These are phyloP conservation scores for Rhimphoctona megacephalus DNA, from an alignment of 2,888 invertebrate genomes.

Conservation along the genomic window DNA sequence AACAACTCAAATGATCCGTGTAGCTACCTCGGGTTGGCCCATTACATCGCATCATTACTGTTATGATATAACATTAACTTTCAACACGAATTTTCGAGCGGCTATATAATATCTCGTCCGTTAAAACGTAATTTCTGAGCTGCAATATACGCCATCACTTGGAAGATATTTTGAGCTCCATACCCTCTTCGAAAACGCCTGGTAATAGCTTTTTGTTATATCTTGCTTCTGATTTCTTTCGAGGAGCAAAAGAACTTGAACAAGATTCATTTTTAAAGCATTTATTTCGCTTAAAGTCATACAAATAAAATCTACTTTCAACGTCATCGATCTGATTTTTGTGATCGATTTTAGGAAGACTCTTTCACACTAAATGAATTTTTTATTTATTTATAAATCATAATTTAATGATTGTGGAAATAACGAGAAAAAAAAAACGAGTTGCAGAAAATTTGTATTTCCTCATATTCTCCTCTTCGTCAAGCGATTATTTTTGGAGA, in stretches of 20 bases:
- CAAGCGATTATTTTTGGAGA: slow-evolving; percentile 1
- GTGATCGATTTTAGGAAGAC: not conserved
- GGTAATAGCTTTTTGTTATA: not conserved
- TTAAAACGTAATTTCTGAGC: not conserved
- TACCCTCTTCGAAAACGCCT: slow-evolving; percentile 7
- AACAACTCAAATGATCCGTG: slow-evolving; percentile 54
- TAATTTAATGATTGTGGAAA: not conserved
- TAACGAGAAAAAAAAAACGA: not conserved
- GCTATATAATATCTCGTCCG: not conserved
- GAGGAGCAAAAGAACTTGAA: not conserved
- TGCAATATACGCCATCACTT: slow-evolving; percentile 2
- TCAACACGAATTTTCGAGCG: slow-evolving; percentile 16
- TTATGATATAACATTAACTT: slow-evolving; percentile 45
- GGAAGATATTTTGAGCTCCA: slow-evolving; percentile 26
- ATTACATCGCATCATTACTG: slow-evolving; percentile 3
- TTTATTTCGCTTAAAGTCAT: not conserved
- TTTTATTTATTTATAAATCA: not conserved
- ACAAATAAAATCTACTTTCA: not conserved
- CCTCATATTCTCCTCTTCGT: not conserved
- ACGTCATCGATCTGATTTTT: not conserved
- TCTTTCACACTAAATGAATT: not conserved
- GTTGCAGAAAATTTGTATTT: not conserved
- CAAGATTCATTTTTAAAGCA: not conserved
- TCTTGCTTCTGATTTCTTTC: not conserved
- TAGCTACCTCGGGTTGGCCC: slow-evolving; percentile 38